phyloP scores from a whole-genome alignment of 2,888 invertebrate genomes.

The Drosophila villosipedis region DNA sequence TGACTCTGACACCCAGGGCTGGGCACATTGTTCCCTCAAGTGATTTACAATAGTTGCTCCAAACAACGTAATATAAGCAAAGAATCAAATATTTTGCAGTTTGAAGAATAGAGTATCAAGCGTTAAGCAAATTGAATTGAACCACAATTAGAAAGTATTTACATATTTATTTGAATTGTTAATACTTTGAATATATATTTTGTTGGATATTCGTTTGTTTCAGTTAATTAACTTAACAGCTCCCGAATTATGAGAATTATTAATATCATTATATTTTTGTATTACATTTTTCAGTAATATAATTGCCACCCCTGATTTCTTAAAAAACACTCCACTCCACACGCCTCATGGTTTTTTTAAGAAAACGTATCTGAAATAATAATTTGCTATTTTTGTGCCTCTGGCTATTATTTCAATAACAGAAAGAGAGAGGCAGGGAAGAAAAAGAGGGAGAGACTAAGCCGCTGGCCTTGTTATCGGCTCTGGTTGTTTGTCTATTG shows the following conservation, averaged over 20 bases:
- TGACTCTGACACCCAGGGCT: constrained; percentile 57
- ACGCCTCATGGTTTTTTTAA: constrained; percentile 16
- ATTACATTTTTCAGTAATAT: background rate
- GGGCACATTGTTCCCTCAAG: constrained; percentile 26
- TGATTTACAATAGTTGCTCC: constrained; percentile 17
- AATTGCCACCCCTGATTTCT: constrained; percentile 32
- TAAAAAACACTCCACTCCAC: background rate
- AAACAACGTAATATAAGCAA: background rate
- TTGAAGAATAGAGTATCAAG: constrained; percentile 1
- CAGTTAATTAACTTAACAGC: background rate
- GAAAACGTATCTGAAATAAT: constrained; percentile 50
- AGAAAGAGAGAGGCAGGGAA: background rate
- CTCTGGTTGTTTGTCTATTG: constrained; percentile 63
- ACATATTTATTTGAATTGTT: constrained; percentile 1
- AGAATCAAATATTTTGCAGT: constrained; percentile 1
- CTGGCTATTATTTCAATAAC: constrained; percentile 30
- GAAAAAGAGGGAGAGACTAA: background rate
- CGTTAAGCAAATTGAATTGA: background rate
- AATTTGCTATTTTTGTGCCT: constrained; percentile 47
- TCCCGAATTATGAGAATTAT: background rate
- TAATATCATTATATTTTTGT: background rate
- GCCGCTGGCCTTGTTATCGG: constrained; percentile 55
- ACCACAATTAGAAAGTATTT: constrained; percentile 7
- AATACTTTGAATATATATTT: background rate
- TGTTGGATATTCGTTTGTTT: background rate